Percentiles rank a stretch among this genome's conserved stretches.
phyloP scores from a whole-genome alignment of 2,113 vertebrate species.

The Tragulus kanchil region DNA sequence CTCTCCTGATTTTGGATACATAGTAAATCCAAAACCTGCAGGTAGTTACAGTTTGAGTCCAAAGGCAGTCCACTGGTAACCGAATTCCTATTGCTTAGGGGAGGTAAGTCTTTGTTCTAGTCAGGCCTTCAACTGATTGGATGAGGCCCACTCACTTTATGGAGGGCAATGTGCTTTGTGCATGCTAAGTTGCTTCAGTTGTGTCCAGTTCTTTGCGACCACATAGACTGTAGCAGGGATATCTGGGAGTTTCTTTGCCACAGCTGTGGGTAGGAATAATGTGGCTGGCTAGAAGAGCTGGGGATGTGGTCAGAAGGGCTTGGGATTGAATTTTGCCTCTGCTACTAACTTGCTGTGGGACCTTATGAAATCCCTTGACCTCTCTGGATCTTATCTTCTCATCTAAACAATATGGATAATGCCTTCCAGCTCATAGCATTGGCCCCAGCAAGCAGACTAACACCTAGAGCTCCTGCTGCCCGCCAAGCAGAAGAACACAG shows the following conservation, averaged over 20 bases:
- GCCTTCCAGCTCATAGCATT: not conserved
- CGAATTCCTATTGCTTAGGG: not conserved
- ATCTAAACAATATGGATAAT: not conserved
- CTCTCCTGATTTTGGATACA: not conserved
- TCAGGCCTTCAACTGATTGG: not conserved
- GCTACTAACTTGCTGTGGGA: not conserved
- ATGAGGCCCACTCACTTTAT: not conserved
- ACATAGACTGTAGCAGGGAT: not conserved
- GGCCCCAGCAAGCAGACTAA: not conserved
- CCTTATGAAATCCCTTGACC: not conserved
- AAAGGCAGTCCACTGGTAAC: not conserved
- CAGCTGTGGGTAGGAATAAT: not conserved
- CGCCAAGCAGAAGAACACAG: not conserved
- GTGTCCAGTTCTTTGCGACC: too few relatives aligned
- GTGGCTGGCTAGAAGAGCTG: not conserved
- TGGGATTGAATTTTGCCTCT: not conserved
- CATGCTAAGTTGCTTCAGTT: too few relatives aligned
- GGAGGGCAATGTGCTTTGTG: not conserved
- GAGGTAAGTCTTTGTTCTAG: not conserved
- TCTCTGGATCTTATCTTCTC: slow-evolving; percentile 29
- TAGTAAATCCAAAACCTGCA: not conserved
- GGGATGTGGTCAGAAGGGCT: not conserved
- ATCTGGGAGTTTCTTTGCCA: not conserved
- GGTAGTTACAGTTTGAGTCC: not conserved
- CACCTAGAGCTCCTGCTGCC: not conserved